Evolutionary conservation across 2,797 vertebrate species (phyloP).

Genomic region (Lophotriccus pileatus): DNA sequence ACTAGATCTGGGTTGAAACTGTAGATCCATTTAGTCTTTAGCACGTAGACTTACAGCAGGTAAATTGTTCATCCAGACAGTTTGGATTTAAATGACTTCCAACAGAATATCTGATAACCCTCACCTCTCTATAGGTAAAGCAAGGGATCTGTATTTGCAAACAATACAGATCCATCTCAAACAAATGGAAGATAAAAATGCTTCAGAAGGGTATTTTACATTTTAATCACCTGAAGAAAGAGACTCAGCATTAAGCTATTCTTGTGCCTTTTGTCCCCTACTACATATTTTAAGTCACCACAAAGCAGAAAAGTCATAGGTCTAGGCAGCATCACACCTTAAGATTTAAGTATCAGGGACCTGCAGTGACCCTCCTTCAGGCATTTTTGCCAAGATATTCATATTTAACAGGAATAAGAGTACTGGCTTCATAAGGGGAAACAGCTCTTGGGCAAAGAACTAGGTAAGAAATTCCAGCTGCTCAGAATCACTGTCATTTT

Average conservation of each 20-base stretch:
- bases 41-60: background rate
- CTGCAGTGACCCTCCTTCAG: background rate
- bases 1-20: background rate
- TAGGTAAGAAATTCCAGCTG: background rate
- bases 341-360: background rate
- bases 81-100: background rate
- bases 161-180: background rate
- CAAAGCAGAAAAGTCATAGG: background rate
- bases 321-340: background rate
- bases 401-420: background rate
- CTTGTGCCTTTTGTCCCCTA: background rate
- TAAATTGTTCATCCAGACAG: background rate
- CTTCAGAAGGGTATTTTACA: background rate
- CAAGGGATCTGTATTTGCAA: background rate
- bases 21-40: background rate
- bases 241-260: background rate
- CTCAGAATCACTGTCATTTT: background rate
- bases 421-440: background rate
- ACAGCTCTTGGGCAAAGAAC: background rate
- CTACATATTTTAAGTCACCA: background rate
- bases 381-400: background rate
- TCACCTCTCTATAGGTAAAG: background rate
- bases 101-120: background rate
- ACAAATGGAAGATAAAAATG: background rate
- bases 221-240: background rate